Evolutionary conservation across 2,797 vertebrate species (phyloP).

Genomic region (Ateles fusciceps): DNA sequence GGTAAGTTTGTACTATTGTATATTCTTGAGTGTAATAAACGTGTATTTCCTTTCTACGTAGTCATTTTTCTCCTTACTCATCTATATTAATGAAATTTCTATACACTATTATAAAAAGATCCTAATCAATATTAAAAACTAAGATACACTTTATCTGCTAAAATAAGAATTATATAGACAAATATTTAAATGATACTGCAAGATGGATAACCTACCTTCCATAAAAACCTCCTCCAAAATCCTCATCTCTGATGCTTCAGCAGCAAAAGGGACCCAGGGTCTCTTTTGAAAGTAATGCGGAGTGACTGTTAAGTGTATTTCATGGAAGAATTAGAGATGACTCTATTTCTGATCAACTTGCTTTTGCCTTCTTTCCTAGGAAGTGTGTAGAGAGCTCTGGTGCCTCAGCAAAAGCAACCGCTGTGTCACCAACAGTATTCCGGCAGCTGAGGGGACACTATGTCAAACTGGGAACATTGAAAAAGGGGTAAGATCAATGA

Average conservation of each 20-base stretch:
- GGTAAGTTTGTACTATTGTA: background rate
- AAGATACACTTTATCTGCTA: background rate
- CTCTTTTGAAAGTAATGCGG: slow-evolving; percentile 32
- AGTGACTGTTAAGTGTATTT: background rate
- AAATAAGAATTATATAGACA: slow-evolving; percentile 44
- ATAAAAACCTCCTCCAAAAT: background rate
- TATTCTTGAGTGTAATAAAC: slow-evolving; percentile 1
- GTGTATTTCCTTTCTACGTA: background rate
- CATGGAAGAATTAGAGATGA: slow-evolving; percentile 28
- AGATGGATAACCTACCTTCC: background rate
- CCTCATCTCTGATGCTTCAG: background rate
- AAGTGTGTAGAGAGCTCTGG: slow-evolving; percentile 99
- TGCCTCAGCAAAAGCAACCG: slow-evolving; percentile 99
- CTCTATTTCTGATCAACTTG: slow-evolving; percentile 95
- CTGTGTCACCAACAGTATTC: slow-evolving; percentile 99
- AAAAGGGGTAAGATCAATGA: slow-evolving; percentile 92
- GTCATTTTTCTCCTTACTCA: background rate
- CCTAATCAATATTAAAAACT: background rate
- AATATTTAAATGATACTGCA: slow-evolving; percentile 19
- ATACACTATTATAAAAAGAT: background rate
- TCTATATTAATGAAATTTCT: slow-evolving; percentile 27
- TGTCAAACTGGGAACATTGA: slow-evolving; percentile 98
- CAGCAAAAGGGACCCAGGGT: background rate
- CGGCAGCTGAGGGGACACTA: slow-evolving; percentile 96
- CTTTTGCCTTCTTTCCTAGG: slow-evolving; percentile 99